phyloP scores from a whole-genome alignment of 2,113 vertebrate species.

The Thalassarche chlororhynchos region DNA sequence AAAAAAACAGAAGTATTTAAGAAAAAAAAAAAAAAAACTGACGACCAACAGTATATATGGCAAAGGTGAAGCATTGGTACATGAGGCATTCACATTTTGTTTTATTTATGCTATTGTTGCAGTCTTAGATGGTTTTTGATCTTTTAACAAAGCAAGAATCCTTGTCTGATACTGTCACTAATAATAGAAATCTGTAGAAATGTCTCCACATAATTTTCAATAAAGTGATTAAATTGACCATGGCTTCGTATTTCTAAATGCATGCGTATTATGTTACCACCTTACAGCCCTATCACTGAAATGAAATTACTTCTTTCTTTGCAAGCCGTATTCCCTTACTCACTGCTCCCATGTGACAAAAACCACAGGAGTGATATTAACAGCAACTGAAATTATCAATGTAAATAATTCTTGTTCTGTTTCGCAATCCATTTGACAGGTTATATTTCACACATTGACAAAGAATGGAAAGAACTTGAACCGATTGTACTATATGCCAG shows the following conservation, averaged over 20 bases:
- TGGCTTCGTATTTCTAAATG: background rate
- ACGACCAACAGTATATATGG: background rate
- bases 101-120: background rate
- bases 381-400: background rate
- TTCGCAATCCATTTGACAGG: background rate
- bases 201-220: background rate
- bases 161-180: background rate
- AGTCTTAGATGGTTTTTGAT: background rate
- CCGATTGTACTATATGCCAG: background rate
- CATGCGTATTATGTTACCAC: background rate
- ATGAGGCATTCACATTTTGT: background rate
- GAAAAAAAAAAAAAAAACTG: background rate
- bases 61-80: background rate
- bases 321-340: background rate
- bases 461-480: background rate
- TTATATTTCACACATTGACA: background rate
- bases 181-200: background rate
- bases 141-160: background rate
- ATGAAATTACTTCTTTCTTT: background rate
- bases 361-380: background rate
- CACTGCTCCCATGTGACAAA: background rate
- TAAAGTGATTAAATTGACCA: background rate
- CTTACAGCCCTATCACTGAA: background rate
- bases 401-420: background rate
- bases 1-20: background rate